Evolutionary conservation across 1,140 invertebrate species (phyloP).

Genomic region (Drosophila nasuta): DNA sequence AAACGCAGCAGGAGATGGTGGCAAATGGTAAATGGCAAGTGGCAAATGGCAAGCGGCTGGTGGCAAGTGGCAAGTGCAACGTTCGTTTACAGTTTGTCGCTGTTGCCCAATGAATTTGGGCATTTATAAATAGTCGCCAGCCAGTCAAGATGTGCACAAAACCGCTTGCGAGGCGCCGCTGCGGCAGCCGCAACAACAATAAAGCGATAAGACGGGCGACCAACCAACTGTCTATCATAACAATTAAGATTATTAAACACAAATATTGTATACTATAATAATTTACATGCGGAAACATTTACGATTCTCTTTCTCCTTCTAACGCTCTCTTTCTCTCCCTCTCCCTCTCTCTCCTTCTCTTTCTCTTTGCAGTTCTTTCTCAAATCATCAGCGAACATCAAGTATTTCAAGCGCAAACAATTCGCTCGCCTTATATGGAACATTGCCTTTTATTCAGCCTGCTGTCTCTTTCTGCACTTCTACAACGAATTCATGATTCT

Average conservation of each 20-base stretch:
- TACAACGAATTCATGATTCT: constrained; percentile 82
- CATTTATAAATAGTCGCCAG: constrained; percentile 73
- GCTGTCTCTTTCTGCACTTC: constrained; percentile 75
- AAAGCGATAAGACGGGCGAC: constrained; percentile 10
- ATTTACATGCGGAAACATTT: not conserved
- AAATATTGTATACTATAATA: not conserved
- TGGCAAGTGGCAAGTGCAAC: not conserved
- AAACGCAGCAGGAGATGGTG: constrained; percentile 5
- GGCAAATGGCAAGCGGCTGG: too few relatives aligned
- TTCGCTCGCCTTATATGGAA: constrained; percentile 81
- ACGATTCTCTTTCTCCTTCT: not conserved
- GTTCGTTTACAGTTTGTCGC: constrained; percentile 45
- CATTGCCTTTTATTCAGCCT: constrained; percentile 78
- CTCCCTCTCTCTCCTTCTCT: not conserved
- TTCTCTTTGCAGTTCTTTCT: constrained; percentile 67
- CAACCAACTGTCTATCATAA: not conserved
- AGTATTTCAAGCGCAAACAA: constrained; percentile 80
- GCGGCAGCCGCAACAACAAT: constrained; percentile 2
- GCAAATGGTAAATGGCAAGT: not conserved
- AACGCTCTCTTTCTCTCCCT: not conserved
- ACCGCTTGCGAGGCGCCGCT: not conserved
- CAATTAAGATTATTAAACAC: constrained; percentile 2
- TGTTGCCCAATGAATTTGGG: constrained; percentile 41
- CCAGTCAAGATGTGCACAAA: constrained; percentile 14
- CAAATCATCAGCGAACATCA: constrained; percentile 74